These are phyloP conservation scores for Drosophila melanica DNA, from an alignment of 1,140 invertebrate genomes.

Conservation along the genomic window DNA sequence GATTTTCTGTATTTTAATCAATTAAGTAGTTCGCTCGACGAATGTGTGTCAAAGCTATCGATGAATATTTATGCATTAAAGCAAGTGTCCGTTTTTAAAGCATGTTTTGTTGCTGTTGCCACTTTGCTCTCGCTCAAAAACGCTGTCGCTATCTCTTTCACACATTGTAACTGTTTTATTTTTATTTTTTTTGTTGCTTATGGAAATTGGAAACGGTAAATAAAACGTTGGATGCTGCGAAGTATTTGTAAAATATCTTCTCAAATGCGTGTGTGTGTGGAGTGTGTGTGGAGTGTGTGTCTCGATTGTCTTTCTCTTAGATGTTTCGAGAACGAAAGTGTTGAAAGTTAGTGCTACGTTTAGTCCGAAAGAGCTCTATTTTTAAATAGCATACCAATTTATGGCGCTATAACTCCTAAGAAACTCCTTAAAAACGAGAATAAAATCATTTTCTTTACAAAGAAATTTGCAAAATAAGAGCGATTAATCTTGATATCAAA, in stretches of 20 bases:
- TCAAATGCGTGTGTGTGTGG: constrained; percentile 18
- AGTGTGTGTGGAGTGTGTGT: constrained; percentile 1
- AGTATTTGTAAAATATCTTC: constrained; percentile 28
- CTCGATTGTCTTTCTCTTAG: constrained; percentile 19
- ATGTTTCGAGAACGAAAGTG: constrained; percentile 77
- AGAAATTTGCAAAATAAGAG: too few species aligned
- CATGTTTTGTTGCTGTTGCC: constrained; percentile 6
- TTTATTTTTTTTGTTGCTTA: constrained; percentile 61
- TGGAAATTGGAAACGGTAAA: constrained; percentile 79
- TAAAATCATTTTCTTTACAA: too few species aligned
- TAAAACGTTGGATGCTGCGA: constrained; percentile 45
- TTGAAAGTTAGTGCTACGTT: constrained; percentile 39
- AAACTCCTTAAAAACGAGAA: too few species aligned
- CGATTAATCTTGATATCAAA: too few species aligned
- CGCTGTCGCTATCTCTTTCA: constrained; percentile 1
- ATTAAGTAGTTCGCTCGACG: constrained; percentile 62
- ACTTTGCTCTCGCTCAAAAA: neutral
- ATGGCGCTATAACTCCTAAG: too few species aligned
- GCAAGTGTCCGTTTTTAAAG: constrained; percentile 60
- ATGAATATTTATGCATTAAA: constrained; percentile 61
- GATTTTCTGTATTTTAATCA: constrained; percentile 63
- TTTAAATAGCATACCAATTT: neutral
- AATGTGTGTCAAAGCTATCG: constrained; percentile 67
- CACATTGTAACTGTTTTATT: constrained; percentile 58
- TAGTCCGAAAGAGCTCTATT: constrained; percentile 16